phyloP scores from a whole-genome alignment of 1,140 invertebrate species.

The Drosophila albomicans region DNA sequence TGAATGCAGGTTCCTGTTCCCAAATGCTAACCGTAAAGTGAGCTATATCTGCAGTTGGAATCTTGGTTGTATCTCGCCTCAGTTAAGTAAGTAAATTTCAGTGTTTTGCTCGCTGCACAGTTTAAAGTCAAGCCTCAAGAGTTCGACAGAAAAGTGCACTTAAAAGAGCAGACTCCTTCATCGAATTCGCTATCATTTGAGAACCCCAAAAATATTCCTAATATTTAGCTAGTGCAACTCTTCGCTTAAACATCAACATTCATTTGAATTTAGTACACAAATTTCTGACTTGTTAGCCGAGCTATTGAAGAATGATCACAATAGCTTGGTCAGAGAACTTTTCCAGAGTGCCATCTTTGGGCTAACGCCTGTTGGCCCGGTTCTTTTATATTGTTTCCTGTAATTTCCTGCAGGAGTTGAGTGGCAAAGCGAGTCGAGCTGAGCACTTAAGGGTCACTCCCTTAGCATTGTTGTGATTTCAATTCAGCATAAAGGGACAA shows the following conservation, averaged over 20 bases:
- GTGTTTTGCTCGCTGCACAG: conserved; percentile 9
- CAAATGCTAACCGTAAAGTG: conserved; percentile 61
- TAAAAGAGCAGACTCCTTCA: no score
- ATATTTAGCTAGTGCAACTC: neutral
- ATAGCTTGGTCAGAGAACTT: neutral
- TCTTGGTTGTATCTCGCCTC: neutral
- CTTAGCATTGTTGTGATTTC: conserved; percentile 25
- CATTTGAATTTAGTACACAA: neutral
- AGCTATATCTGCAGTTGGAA: conserved; percentile 42
- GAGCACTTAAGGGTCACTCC: conserved; percentile 8
- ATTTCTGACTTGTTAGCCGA: neutral
- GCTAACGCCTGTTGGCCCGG: conserved; percentile 9
- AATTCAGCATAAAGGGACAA: conserved; percentile 23
- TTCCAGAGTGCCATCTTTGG: conserved; percentile 2
- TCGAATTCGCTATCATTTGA: neutral
- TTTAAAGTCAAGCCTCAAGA: conserved; percentile 3
- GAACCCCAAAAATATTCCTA: no score
- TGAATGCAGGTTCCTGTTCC: conserved; percentile 28
- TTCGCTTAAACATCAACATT: neutral
- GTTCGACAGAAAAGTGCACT: neutral
- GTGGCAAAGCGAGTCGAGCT: conserved; percentile 18
- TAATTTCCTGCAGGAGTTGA: conserved; percentile 9
- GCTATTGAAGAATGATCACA: neutral
- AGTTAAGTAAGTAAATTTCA: conserved; percentile 22
- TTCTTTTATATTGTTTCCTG: conserved; percentile 15